Evolutionary conservation across 2,113 vertebrate genomes (phyloP).

Genomic region (Oryctolagus cuniculus): DNA sequence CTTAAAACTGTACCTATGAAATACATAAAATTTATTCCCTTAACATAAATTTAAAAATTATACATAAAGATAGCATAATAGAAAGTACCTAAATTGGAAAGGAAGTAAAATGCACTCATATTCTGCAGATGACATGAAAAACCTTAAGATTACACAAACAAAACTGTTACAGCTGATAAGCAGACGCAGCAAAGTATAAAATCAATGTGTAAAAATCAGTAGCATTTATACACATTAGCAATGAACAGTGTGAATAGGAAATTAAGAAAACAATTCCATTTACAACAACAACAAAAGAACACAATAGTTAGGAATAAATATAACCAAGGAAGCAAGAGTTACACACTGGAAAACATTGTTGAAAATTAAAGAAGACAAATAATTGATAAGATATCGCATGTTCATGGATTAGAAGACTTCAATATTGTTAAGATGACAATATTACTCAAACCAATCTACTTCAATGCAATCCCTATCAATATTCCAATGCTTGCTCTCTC

Average conservation of each 20-base stretch:
- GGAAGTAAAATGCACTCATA: background rate
- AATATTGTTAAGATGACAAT: background rate
- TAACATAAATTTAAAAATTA: too few relatives aligned
- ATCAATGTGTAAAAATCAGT: background rate
- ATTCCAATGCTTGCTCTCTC: background rate
- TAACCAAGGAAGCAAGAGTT: background rate
- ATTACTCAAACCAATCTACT: background rate
- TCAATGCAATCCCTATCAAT: background rate
- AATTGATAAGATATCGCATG: background rate
- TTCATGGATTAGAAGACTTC: background rate
- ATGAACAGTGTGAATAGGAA: background rate
- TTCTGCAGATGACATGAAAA: slow-evolving; percentile 24
- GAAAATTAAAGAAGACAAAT: slow-evolving; percentile 11
- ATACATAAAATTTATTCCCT: too few relatives aligned
- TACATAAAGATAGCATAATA: background rate
- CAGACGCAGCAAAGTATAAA: background rate
- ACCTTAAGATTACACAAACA: background rate
- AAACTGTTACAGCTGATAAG: background rate
- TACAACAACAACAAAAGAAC: background rate
- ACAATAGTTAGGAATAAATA: slow-evolving; percentile 11
- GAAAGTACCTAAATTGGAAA: background rate
- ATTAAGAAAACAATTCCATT: background rate
- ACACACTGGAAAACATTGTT: background rate
- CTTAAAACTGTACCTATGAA: too few relatives aligned
- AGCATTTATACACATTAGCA: background rate